Base-by-base conservation (phyloP, 2,113 vertebrate genomes). In the Pagrus major region DNA sequence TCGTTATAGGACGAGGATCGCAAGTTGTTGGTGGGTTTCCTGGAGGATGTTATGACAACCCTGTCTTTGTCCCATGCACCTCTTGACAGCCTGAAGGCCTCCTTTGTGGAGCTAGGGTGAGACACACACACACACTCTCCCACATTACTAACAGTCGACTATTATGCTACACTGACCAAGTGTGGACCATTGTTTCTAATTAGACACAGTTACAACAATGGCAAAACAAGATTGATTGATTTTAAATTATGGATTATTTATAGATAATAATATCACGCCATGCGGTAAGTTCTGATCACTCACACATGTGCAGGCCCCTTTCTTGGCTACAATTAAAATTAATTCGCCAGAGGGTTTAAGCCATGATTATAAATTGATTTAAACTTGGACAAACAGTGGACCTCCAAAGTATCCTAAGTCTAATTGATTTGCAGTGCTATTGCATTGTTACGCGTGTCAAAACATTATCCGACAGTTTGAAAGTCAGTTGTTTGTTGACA, bases 21-120 rank as follows among this genome's bases (percentile, higher is more conserved):
- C 25, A 99, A 99, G 88, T 95, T 99, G 68, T 88, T 99, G 39
- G 96, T 99, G 77, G 98, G 97, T 79, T 99, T 99, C 93, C 92
- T 99, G 42, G 98, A 99, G 93, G 98, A 99, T 78, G 98, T 99
- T 39, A 98, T 99, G 98, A 99, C 97, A 10, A 96, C 98, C 69
- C 95, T 99, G 63, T 99, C 98, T 5, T 87, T 99, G 25, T 99
- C 98, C 31, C 96, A 99, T 66, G 98, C 98, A 61, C 96, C 97
- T 85, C 96, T 99, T 11, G 97, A 99, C 79, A 99, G 98, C 90
- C 91, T 99, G 63, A 99, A 99, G 87, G 98, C 98, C 85, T 96
- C 98, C n/a, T 99, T 99, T 94, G 96, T 99, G 82, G 98, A 99
- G 94, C 94, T 99, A 66, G 97, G 98, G 98, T 99, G 95, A 92